Base-by-base conservation (phyloP, 2,888 invertebrate species). In the Vandiemenella viatica region DNA sequence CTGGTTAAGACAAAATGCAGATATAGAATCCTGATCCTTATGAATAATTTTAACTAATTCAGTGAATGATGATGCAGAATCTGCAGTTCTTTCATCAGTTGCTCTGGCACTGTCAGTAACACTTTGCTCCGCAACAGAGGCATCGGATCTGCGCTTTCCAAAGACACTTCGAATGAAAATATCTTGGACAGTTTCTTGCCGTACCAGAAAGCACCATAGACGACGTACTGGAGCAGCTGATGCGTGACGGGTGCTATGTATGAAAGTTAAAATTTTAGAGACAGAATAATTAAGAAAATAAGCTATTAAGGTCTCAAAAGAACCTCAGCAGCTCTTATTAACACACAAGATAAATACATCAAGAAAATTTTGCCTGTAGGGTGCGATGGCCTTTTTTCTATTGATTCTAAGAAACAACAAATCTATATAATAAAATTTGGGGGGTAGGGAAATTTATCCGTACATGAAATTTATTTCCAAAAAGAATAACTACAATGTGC, bases 11-110 rank as follows among this genome's bases (percentile, higher is more conserved):
- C 96, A 95, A 73, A 98, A 98, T 23, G 97, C 90, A 47, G 92
- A 83, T 58, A 98, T 95, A 49, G 93, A 89, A 67, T 98, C 98
- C 68, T 95, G 95, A 63, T 98, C 98, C 69, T 97, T 96, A 67
- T 98, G 97, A 57, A 98, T 91, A 58, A 98, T 91, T 57, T 95
- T 78, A 51, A 93, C 89, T 8, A 91, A 90, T 62, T 90, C 90
- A 50, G 79, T 74, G 50, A 77, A 63, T 51, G 49, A 37, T 16
- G 41, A 22, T 17, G 48, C 46, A 15, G 46, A 20, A 41, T 49
- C 47, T 46, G 50, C 44, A 8, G 43, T 52, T 38, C 50, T 50
- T 16, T 56, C 59, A 16, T 57, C 53, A 26, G 54, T 49, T 20
- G 53, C 48, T 17, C 48, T 45, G 8, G 48, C 37, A 37, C 40